Base-by-base conservation (phyloP, 2,113 vertebrate genomes). In the Thalassarche chlororhynchos region DNA sequence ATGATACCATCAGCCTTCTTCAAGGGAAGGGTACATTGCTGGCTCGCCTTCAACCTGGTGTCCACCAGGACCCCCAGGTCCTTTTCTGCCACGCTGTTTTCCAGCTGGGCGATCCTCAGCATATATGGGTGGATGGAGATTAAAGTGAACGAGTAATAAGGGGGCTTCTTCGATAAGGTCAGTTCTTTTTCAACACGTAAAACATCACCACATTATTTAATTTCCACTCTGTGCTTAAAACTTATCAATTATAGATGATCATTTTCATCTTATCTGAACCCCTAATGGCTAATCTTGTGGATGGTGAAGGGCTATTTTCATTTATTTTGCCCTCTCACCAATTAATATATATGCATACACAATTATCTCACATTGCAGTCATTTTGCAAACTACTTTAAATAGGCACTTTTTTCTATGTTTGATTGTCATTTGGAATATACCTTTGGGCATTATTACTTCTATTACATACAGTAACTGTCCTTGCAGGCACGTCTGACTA, bases 201-300 rank as follows among this genome's bases (percentile, higher is more conserved):
- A 91, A 58, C 60, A 66, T 13, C 14, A 24, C 11, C 42, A 38
- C 15, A 46, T 71, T 90, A 46, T 88, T 91, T 89, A 76, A 60
- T 46, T 95, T 90, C 61, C 38, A 38, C 38, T 70, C 64, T 31
- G 52, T 89, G 77, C 77, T 92, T 65, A 90, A 76, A 61, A 71
- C 20, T 24, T 49, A 70, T 8, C 44, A 69, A 15, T 32, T 64
- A 81, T 1, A 36, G 42, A 60, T 66, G 32, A 46, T 82, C 19
- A 76, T 91, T 97, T 95, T 93, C 78, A 70, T 70, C 54, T 96
- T 76, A 80, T 60, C 92, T 46, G 72, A 95, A 93, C 64, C n/a
- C 15, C 65, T 87, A 77, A 54, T 61, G 64, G 46, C 52, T 51
- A 79, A 52, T 8, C 20, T 12, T 62, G 58, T 71, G 46, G 51